A percentile compares a stretch with the other conserved stretches of the same genome.
Evolutionary conservation across 2,797 vertebrate genomes (phyloP).

Genomic region (Rhynchonycteris naso): DNA sequence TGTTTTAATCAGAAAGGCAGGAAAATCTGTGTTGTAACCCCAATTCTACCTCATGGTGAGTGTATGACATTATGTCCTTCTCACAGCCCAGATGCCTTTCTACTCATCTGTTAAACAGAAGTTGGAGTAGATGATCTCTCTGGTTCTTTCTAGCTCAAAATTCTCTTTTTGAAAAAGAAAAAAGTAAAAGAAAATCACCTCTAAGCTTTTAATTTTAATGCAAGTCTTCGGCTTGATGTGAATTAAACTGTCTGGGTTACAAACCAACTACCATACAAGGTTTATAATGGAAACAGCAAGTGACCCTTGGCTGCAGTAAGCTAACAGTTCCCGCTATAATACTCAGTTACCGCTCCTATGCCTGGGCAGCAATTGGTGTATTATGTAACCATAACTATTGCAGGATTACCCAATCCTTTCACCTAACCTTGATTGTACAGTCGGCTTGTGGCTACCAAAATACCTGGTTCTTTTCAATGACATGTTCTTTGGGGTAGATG

Average conservation of each 20-base stretch:
- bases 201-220: constrained; percentile 43
- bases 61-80: neutral
- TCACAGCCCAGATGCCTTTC: neutral
- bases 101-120: constrained; percentile 7
- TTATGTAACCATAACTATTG: constrained; percentile 84
- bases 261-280: constrained; percentile 80
- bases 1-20: neutral
- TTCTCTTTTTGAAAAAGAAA: neutral
- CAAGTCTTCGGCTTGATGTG: constrained; percentile 74
- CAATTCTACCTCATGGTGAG: neutral
- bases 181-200: neutral
- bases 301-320: constrained; percentile 81
- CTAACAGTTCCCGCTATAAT: constrained; percentile 70
- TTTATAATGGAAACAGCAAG: constrained; percentile 81
- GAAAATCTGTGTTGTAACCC: neutral
- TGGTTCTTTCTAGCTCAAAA: constrained; percentile 5
- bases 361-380: constrained; percentile 69
- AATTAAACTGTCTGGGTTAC: constrained; percentile 81
- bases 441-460: constrained; percentile 81
- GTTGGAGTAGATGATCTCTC: neutral
- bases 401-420: constrained; percentile 83
- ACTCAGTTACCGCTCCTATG: constrained; percentile 81
- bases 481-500: constrained; percentile 70
- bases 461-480: constrained; percentile 71
- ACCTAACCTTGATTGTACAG: constrained; percentile 83